These are phyloP conservation scores for Tenodera sinensis DNA, from an alignment of 2,888 invertebrate species.

Conservation along the genomic window DNA sequence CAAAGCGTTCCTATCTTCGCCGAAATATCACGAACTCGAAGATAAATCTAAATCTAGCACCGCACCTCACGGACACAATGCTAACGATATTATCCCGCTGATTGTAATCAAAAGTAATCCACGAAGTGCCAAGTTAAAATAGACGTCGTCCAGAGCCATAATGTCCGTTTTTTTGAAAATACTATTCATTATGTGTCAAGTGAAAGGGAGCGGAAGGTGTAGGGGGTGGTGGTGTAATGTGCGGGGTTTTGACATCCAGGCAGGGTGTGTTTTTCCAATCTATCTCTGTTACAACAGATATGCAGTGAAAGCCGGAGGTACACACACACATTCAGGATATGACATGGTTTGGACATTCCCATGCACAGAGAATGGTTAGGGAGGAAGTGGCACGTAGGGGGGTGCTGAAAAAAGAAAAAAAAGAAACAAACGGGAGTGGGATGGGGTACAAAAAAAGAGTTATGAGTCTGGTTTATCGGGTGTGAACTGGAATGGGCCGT, in stretches of 20 bases:
- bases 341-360: not conserved
- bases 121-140: not conserved
- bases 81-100: not conserved
- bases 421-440: not conserved
- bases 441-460: constrained; percentile 9
- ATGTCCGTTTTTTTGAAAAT: not conserved
- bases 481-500: constrained; percentile 27
- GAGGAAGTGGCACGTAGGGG: not conserved
- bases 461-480: constrained; percentile 26
- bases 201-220: not conserved
- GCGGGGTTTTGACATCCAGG: constrained; percentile 13
- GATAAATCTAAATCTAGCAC: not conserved
- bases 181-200: not conserved
- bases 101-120: constrained; percentile 3
- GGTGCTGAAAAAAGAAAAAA: not conserved
- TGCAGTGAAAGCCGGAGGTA: not conserved
- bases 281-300: constrained; percentile 15
- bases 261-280: constrained; percentile 12
- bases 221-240: not conserved
- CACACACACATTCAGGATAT: constrained; percentile 10
- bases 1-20: not conserved
- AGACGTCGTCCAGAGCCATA: not conserved
- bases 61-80: not conserved
- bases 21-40: not conserved
- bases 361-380: not conserved